These are phyloP conservation scores for Enteromius afrohamiltoni DNA, from an alignment of 2,797 vertebrate genomes.

Conservation along the genomic window DNA sequence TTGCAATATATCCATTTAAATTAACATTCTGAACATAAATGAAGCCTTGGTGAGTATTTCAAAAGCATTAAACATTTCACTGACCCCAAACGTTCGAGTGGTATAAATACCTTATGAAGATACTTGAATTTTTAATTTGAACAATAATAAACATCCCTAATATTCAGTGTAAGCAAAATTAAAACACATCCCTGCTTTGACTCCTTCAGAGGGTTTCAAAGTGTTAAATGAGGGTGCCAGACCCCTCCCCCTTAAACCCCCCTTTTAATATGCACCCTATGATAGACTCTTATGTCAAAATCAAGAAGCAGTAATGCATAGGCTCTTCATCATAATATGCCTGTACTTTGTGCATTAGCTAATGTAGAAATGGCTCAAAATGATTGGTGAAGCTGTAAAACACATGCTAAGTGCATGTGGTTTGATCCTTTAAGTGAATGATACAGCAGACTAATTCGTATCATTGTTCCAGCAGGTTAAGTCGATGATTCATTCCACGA, in stretches of 20 bases:
- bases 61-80: too few species aligned
- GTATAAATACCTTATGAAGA: not conserved
- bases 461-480: slow-evolving; percentile 7
- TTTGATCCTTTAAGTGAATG: not conserved
- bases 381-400: slow-evolving; percentile 25
- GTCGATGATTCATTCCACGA: not conserved
- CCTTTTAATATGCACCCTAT: not conserved
- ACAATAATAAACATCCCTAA: not conserved
- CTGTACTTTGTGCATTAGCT: slow-evolving; percentile 21
- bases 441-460: not conserved
- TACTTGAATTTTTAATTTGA: not conserved
- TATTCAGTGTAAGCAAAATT: not conserved
- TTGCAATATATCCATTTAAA: too few species aligned
- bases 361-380: slow-evolving; percentile 15
- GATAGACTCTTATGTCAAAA: not conserved
- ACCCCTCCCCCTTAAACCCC: not conserved
- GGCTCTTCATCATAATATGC: not conserved
- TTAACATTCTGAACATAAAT: too few species aligned
- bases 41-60: too few species aligned
- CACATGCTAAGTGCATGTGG: slow-evolving; percentile 29
- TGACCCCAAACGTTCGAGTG: not conserved
- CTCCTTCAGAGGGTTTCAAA: not conserved
- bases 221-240: not conserved
- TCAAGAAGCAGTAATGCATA: not conserved
- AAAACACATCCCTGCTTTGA: not conserved